These are phyloP conservation scores for Cephalopterus ornatus DNA, from an alignment of 2,113 vertebrate species.

Conservation along the genomic window DNA sequence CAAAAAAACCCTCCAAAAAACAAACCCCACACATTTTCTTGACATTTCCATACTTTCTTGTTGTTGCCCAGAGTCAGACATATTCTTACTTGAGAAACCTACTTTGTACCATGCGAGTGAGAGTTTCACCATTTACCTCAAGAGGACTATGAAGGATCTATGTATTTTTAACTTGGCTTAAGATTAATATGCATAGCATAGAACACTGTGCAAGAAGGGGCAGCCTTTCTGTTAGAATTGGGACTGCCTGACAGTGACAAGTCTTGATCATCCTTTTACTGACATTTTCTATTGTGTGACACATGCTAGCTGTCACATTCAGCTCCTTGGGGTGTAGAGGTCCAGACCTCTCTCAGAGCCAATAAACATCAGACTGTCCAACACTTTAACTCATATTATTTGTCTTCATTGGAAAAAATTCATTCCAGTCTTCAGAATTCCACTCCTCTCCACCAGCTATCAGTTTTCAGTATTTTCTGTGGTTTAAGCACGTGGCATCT, in stretches of 20 bases:
- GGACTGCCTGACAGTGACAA: neutral
- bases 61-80: neutral
- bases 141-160: neutral
- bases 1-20: neutral
- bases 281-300: neutral
- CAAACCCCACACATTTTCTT: neutral
- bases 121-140: neutral
- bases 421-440: neutral
- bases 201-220: neutral
- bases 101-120: neutral
- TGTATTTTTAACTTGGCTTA: neutral
- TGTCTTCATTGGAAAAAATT: neutral
- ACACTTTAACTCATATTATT: neutral
- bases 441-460: neutral
- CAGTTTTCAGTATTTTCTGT: neutral
- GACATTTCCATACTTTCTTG: neutral
- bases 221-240: neutral
- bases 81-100: neutral
- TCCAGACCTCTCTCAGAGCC: neutral
- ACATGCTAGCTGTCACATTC: neutral
- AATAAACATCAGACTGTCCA: neutral
- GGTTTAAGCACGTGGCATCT: neutral
- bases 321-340: neutral
- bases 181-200: neutral
- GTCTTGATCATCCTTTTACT: neutral